phyloP scores from a whole-genome alignment of 64 coral and sea anemone species.

The Platygyra sinensis region DNA sequence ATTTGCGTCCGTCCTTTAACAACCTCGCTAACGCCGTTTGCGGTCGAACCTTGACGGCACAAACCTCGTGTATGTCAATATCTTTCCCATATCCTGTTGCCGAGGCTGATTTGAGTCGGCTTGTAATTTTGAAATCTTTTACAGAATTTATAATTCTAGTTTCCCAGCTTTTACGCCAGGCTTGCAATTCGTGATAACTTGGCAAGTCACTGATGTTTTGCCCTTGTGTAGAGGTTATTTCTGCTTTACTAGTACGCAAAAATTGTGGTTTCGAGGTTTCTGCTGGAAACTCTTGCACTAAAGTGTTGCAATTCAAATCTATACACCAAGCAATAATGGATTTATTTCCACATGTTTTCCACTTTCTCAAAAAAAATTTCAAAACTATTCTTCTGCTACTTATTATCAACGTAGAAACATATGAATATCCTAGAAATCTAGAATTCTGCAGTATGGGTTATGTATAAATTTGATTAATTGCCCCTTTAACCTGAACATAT shows the following conservation, averaged over 20 bases:
- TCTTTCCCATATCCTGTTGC: neutral
- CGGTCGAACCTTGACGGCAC: too few relatives aligned
- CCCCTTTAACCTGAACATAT: too few relatives aligned
- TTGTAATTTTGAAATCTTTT: neutral
- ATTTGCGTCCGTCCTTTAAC: neutral
- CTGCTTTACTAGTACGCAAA: neutral
- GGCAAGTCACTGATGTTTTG: neutral
- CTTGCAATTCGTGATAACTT: neutral
- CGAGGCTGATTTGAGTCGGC: neutral
- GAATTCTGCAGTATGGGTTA: too few relatives aligned
- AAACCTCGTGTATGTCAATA: neutral
- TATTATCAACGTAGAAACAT: too few relatives aligned
- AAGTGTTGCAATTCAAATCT: too few relatives aligned
- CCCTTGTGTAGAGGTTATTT: neutral
- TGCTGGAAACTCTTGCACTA: too few relatives aligned
- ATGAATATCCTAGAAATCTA: too few relatives aligned
- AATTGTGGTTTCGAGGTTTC: neutral
- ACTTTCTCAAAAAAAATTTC: too few relatives aligned
- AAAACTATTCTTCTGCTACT: too few relatives aligned
- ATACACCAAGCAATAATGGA: too few relatives aligned
- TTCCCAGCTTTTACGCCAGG: neutral
- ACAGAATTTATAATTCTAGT: neutral
- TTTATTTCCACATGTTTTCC: too few relatives aligned
- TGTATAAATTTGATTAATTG: too few relatives aligned
- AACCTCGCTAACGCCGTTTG: slow-evolving; percentile 1